These are phyloP conservation scores for Rhynchonema sp. DNA, from an alignment of 2,888 invertebrate genomes.

Conservation along the genomic window DNA sequence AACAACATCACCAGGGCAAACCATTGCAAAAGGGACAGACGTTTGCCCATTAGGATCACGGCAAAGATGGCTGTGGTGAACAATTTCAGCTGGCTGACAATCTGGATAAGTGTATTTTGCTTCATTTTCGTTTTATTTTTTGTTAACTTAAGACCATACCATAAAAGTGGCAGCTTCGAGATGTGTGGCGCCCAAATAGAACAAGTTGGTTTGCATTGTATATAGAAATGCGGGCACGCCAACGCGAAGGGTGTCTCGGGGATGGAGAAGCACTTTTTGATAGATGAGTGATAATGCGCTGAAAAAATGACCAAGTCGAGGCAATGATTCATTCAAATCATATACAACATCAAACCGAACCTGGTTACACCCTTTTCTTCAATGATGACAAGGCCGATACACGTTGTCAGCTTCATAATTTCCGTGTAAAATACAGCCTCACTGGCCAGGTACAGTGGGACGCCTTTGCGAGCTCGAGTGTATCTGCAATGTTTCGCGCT, in stretches of 20 bases:
- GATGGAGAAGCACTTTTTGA: conserved; percentile 7
- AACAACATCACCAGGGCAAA: conserved; percentile 31
- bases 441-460: background rate
- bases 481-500: too few relatives aligned
- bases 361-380: background rate
- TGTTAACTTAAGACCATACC: too few relatives aligned
- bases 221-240: conserved; percentile 85
- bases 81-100: conserved; percentile 37
- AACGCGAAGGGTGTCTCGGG: conserved; percentile 35
- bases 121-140: too few relatives aligned
- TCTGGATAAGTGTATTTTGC: too few relatives aligned
- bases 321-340: too few relatives aligned
- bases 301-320: too few relatives aligned
- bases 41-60: conserved; percentile 31
- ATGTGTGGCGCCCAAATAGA: conserved; percentile 89
- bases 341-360: too few relatives aligned
- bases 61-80: conserved; percentile 36
- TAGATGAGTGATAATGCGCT: background rate
- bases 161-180: conserved; percentile 97
- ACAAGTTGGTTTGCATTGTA: conserved; percentile 82
- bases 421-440: background rate
- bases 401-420: background rate
- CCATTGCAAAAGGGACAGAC: conserved; percentile 33
- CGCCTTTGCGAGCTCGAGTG: background rate
- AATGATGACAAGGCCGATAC: background rate